Conservation (phyloP, 2,888 invertebrate genomes). For the Pasiphila rectangulata region DNA sequence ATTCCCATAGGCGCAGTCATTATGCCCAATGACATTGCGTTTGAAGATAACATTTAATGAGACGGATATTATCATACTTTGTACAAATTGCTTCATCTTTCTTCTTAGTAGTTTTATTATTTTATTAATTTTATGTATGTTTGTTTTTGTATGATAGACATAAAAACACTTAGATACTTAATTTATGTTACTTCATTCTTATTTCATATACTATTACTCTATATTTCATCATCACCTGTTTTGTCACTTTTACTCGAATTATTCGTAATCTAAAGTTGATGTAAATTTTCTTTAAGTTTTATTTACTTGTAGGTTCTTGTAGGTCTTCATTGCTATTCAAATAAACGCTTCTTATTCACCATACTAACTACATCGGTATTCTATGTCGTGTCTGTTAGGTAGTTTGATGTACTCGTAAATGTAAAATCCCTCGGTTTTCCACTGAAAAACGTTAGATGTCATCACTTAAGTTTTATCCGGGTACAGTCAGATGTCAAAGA, state of each 20-base stretch:
- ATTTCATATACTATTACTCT: too few species aligned
- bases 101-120: not conserved
- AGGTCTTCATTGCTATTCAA: too few species aligned
- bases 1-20: constrained; percentile 31
- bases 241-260: not conserved
- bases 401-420: too few species aligned
- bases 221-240: constrained; percentile 1
- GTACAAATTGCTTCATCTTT: constrained; percentile 4
- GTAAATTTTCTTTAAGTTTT: too few species aligned
- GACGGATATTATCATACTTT: constrained; percentile 6
- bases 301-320: too few species aligned
- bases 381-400: too few species aligned
- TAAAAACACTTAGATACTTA: not conserved
- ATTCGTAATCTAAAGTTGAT: not conserved
- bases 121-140: not conserved
- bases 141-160: not conserved
- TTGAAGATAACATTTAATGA: constrained; percentile 9
- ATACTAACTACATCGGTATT: not conserved
- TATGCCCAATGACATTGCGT: constrained; percentile 21
- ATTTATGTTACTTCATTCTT: too few species aligned
- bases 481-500: not conserved
- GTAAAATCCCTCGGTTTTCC: constrained; percentile 7
- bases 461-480: constrained; percentile 17
- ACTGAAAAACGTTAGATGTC: constrained; percentile 10
- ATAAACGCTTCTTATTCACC: too few species aligned